Conservation (phyloP, 2,113 vertebrate genomes). For the Phalacrocorax brasilianus region DNA sequence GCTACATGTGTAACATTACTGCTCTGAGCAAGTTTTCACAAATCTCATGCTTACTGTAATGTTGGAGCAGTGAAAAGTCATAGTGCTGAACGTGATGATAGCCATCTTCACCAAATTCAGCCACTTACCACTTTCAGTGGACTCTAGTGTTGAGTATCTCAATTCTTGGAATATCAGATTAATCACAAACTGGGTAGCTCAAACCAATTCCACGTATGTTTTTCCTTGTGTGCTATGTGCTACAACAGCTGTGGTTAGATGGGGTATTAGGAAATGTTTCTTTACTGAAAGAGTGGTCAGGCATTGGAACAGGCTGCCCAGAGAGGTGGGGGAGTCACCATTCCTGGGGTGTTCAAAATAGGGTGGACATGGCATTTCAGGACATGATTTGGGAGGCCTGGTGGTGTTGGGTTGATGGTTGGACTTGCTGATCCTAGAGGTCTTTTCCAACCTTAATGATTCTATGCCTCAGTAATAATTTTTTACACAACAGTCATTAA, state of each 20-base stretch:
- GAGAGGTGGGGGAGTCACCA: too few species aligned
- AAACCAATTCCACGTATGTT: accelerated
- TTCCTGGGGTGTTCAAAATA: too few species aligned
- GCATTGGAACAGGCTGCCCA: too few species aligned
- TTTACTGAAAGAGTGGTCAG: too few species aligned
- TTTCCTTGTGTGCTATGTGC: neutral
- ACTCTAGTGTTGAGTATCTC: neutral
- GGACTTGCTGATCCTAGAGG: too few species aligned
- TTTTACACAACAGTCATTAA: neutral
- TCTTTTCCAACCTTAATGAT: too few species aligned
- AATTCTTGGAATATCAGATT: neutral
- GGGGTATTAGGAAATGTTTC: too few species aligned
- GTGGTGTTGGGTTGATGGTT: too few species aligned
- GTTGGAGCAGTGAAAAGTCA: neutral
- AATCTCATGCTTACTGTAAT: neutral
- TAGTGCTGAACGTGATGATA: neutral
- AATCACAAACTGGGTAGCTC: neutral
- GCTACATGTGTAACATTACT: neutral
- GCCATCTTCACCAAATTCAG: neutral
- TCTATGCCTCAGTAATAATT: neutral
- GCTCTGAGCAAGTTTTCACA: neutral
- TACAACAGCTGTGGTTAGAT: neutral
- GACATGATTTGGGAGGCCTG: too few species aligned
- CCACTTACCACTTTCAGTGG: neutral
- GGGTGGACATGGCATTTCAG: too few species aligned